Conservation (phyloP, 2,797 vertebrate genomes). For the Heterohyrax brucei region DNA sequence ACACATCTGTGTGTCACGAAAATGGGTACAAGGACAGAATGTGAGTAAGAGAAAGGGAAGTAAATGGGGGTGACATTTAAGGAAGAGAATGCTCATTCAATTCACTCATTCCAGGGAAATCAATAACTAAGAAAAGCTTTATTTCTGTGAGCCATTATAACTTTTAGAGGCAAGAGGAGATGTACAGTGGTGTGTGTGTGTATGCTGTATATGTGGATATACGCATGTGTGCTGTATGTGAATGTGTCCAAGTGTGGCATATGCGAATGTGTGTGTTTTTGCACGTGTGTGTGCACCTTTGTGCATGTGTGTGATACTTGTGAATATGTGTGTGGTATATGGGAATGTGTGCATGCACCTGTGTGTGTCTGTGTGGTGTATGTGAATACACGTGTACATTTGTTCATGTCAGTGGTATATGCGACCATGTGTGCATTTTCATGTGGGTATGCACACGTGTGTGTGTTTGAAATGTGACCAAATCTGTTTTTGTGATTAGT, state of each 20-base stretch:
- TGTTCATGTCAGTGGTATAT: neutral
- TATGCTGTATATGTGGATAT: neutral
- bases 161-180: neutral
- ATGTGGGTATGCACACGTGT: no score
- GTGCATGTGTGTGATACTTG: neutral
- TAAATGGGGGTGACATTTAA: conserved; percentile 53
- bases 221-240: neutral
- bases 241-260: neutral
- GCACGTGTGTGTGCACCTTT: neutral
- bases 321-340: neutral
- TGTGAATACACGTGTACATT: neutral
- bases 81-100: conserved; percentile 61
- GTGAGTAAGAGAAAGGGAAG: conserved; percentile 36
- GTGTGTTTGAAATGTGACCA: neutral
- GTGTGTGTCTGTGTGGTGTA: neutral
- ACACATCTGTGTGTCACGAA: neutral
- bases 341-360: neutral
- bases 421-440: neutral
- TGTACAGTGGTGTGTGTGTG: neutral
- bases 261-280: neutral
- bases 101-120: conserved; percentile 66
- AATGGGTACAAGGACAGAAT: conserved; percentile 44
- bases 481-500: neutral
- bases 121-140: conserved; percentile 41
- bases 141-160: conserved; percentile 51